phyloP scores from a whole-genome alignment of 2,888 invertebrate species.

The Parascotia fuliginaria region DNA sequence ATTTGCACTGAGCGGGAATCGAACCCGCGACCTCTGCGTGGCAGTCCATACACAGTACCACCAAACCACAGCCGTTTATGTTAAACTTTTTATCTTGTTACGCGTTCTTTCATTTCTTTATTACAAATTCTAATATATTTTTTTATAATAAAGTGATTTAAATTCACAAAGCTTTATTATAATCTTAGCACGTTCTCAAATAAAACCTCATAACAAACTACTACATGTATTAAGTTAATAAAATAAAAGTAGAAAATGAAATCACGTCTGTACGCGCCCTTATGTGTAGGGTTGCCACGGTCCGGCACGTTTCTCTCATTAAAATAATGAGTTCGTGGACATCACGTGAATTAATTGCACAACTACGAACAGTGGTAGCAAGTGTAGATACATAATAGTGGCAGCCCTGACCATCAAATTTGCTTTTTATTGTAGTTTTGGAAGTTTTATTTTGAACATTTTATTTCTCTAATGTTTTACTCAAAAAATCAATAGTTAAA shows the following conservation, averaged over 20 bases:
- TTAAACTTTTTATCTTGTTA: too few species aligned
- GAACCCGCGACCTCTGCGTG: too few species aligned
- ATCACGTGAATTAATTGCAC: constrained; percentile 68
- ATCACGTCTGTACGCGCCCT: constrained; percentile 27
- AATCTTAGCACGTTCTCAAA: background rate
- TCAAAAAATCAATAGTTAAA: too few species aligned
- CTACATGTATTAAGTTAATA: background rate
- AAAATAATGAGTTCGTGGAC: constrained; percentile 69
- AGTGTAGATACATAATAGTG: constrained; percentile 33
- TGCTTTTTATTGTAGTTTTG: constrained; percentile 34
- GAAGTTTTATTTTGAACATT: constrained; percentile 21
- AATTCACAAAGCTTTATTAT: background rate
- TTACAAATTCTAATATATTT: too few species aligned
- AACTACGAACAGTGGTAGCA: constrained; percentile 37
- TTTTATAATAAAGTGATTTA: too few species aligned
- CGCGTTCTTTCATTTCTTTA: too few species aligned
- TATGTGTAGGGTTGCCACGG: constrained; percentile 46
- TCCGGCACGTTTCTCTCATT: constrained; percentile 66
- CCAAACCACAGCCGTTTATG: too few species aligned
- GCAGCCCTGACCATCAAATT: constrained; percentile 27
- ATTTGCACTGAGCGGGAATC: too few species aligned
- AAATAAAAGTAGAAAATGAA: constrained; percentile 26
- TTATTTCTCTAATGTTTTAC: too few species aligned
- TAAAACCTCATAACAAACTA: background rate
- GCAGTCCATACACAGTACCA: too few species aligned